Percentiles rank a stretch among this genome's conserved stretches.
phyloP scores from a whole-genome alignment of 2,113 vertebrate genomes.

The Ivindomyrus marchei region DNA sequence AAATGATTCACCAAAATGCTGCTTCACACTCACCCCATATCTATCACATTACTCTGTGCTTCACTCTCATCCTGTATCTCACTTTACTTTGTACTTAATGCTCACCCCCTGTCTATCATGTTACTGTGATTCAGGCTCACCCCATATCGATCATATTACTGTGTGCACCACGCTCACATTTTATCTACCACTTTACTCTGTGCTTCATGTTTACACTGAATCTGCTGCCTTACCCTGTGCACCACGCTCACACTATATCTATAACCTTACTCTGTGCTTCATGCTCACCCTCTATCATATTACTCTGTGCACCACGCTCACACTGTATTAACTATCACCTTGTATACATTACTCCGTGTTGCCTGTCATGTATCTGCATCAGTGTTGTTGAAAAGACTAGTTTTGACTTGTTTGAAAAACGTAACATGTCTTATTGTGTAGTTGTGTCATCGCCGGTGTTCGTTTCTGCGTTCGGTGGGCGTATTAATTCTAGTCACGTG shows the following conservation, averaged over 20 bases:
- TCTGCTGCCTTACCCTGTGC: not conserved
- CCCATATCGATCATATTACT: not conserved
- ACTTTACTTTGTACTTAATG: not conserved
- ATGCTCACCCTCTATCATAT: not conserved
- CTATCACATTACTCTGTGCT: not conserved
- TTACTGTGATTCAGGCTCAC: not conserved
- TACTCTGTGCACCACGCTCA: not conserved
- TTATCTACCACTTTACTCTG: not conserved
- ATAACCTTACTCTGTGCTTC: not conserved
- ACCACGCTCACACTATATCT: not conserved
- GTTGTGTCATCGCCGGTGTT: not conserved
- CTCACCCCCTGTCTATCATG: not conserved
- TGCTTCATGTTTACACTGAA: not conserved
- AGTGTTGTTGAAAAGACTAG: not conserved
- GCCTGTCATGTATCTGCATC: not conserved
- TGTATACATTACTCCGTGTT: not conserved
- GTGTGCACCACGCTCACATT: not conserved
- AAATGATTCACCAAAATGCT: too few relatives aligned
- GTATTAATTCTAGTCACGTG: not conserved
- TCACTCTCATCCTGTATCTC: not conserved
- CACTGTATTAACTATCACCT: not conserved
- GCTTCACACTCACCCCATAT: not conserved
- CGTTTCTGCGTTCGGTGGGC: not conserved
- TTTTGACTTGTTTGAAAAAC: not conserved
- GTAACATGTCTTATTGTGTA: not conserved